Conservation (phyloP, 1,140 invertebrate species). For the Aleiodes sp. region DNA sequence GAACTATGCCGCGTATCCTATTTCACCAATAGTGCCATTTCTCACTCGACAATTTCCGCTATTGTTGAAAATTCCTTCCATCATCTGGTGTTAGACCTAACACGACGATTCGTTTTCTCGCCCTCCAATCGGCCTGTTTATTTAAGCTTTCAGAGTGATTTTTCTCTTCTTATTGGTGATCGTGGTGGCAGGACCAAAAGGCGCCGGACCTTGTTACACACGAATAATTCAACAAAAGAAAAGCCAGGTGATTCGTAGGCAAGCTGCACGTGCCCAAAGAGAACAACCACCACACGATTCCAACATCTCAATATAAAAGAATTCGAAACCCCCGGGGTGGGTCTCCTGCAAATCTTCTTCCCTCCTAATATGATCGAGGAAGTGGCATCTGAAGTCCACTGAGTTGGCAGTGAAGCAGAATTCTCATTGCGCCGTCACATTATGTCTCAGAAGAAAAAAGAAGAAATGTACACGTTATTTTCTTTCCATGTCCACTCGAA, state of each 20-base stretch:
- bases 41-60: background rate
- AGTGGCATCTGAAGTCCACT: background rate
- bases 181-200: background rate
- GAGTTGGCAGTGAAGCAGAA: background rate
- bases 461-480: no score
- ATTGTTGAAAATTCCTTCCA: background rate
- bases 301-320: background rate
- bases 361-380: background rate
- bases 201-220: no score
- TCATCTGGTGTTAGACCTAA: conserved; percentile 5
- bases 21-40: conserved; percentile 8
- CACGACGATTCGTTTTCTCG: background rate
- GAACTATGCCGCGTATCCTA: background rate
- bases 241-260: conserved; percentile 1
- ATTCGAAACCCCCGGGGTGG: background rate
- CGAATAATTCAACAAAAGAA: background rate
- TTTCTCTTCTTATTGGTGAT: background rate
- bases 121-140: background rate
- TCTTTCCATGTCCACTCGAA: background rate
- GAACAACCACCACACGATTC: background rate
- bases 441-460: background rate
- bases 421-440: background rate
- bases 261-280: conserved; percentile 7
- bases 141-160: background rate
- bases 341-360: background rate